These are phyloP conservation scores for Entelurus aequoreus DNA, from an alignment of 2,113 vertebrate species.

Conservation along the genomic window DNA sequence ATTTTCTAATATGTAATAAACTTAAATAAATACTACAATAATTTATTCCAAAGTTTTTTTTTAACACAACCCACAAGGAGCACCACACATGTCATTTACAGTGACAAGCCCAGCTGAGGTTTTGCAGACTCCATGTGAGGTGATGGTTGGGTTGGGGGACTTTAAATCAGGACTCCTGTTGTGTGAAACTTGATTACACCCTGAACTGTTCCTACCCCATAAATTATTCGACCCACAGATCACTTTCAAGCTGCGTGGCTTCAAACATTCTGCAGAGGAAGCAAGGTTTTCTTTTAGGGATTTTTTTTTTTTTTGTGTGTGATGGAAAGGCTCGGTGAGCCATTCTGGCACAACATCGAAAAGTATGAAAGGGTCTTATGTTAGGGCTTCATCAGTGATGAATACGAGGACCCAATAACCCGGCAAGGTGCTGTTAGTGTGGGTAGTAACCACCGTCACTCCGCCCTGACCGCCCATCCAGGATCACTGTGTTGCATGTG, in stretches of 20 bases:
- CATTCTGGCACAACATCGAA: conserved; percentile 18
- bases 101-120: background rate
- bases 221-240: conserved; percentile 41
- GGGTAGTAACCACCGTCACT: conserved; percentile 13
- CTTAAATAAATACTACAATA: too few species aligned
- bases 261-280: conserved; percentile 18
- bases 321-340: conserved; percentile 40
- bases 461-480: conserved; percentile 26
- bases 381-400: conserved; percentile 32
- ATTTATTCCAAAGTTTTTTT: too few species aligned
- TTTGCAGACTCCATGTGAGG: conserved; percentile 28
- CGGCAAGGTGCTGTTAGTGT: conserved; percentile 22
- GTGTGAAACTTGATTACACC: conserved; percentile 46
- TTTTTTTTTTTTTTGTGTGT: conserved; percentile 3
- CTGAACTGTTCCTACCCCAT: conserved; percentile 41
- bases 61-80: too few species aligned
- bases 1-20: too few species aligned
- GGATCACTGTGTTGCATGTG: conserved; percentile 4
- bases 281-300: conserved; percentile 19
- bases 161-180: conserved; percentile 49
- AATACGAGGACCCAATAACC: conserved; percentile 32
- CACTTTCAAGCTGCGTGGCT: conserved; percentile 27
- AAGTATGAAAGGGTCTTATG: conserved; percentile 32
- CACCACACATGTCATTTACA: too few species aligned
- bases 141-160: conserved; percentile 17